A percentile compares a stretch with the other conserved stretches of the same genome.
These are phyloP conservation scores for Stichodactyla mertensii DNA, from an alignment of 64 coral and sea anemone species.

Conservation along the genomic window DNA sequence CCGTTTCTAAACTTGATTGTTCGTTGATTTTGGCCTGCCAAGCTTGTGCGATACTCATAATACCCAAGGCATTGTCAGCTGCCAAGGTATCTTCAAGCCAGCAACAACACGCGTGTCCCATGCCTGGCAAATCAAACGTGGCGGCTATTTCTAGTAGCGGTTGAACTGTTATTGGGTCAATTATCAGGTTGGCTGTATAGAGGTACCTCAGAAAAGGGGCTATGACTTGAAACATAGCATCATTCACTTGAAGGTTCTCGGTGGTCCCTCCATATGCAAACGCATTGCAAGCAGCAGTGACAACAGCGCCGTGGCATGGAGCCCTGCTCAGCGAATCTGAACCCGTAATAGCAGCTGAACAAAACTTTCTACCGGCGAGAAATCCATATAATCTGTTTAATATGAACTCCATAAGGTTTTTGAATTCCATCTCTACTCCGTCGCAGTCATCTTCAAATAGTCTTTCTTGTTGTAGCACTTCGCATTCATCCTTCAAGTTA, in stretches of 20 bases:
- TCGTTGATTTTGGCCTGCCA: not conserved
- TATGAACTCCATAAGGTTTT: not conserved
- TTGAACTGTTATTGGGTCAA: not conserved
- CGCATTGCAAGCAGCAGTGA: conserved; percentile 20
- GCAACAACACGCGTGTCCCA: conserved; percentile 26
- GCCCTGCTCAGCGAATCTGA: not conserved
- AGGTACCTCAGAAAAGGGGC: conserved; percentile 19
- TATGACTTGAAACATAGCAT: not conserved
- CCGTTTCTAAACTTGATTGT: not conserved
- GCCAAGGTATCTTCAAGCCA: conserved; percentile 3
- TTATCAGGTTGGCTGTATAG: conserved; percentile 19
- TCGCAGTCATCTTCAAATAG: conserved; percentile 1
- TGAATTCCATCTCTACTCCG: not conserved
- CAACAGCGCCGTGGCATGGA: conserved; percentile 14
- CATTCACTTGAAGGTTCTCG: conserved; percentile 24
- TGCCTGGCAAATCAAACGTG: conserved; percentile 18
- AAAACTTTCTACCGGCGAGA: not conserved
- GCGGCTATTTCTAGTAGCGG: conserved; percentile 9
- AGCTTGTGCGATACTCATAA: not conserved
- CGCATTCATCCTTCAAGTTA: not conserved
- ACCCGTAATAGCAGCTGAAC: conserved; percentile 4
- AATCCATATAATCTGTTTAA: not conserved
- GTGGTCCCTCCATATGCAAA: not conserved
- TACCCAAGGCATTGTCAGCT: conserved; percentile 21
- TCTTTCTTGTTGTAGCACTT: not conserved